Conservation (phyloP, 37 sponge, comb jelly and placozoan species). For the Halichondria panicea region DNA sequence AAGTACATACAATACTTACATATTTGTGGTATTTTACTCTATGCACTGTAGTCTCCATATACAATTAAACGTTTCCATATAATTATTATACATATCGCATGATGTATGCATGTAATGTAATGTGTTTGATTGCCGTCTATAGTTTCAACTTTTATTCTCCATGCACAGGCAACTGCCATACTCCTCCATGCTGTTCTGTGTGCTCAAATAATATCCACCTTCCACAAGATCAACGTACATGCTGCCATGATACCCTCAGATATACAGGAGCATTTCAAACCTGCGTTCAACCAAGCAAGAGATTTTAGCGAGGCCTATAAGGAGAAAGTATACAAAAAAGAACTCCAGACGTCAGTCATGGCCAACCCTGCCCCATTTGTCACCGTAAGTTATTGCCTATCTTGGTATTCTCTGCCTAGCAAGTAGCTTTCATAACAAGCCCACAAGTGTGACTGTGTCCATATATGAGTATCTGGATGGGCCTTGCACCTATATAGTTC, state of each 20-base stretch:
- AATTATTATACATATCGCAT: no score
- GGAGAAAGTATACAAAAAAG: neutral
- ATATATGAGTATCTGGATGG: neutral
- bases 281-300: conserved; percentile 50
- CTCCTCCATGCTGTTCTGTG: conserved; percentile 48
- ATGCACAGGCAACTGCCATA: conserved; percentile 33
- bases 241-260: conserved; percentile 78
- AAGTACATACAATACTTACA: no score
- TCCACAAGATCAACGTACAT: conserved; percentile 80
- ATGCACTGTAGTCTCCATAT: no score
- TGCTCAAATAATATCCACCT: conserved; percentile 45
- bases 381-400: conserved; percentile 33
- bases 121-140: no score
- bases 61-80: no score
- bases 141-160: neutral
- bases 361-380: conserved; percentile 35
- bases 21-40: no score
- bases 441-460: no score
- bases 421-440: no score
- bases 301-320: conserved; percentile 19
- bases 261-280: conserved; percentile 40
- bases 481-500: conserved; percentile 9
- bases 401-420: neutral
- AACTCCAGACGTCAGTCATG: neutral
- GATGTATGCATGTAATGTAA: no score